Conservation (phyloP, 1,140 invertebrate species). For the Anthonomus grandis region DNA sequence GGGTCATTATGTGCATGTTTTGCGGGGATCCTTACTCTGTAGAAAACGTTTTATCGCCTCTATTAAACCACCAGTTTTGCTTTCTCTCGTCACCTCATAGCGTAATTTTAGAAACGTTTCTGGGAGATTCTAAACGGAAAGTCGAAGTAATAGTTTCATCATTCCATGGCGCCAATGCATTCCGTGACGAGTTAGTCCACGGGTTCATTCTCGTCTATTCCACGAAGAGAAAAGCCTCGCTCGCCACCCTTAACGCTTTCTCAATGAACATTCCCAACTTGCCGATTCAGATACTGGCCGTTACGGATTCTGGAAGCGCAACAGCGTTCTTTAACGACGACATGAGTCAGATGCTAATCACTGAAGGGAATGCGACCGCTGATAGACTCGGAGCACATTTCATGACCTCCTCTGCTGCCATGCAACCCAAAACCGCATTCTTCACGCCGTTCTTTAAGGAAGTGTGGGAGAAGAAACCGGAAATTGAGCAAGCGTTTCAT, state of each 20-base stretch:
- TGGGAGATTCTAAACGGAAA: conserved; percentile 83
- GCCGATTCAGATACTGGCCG: conserved; percentile 91
- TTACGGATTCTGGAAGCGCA: conserved; percentile 81
- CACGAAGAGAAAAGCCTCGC: conserved; percentile 89
- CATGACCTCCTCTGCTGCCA: conserved; percentile 79
- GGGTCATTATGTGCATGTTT: conserved; percentile 94
- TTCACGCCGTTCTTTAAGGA: conserved; percentile 95
- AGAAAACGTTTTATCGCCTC: conserved; percentile 83
- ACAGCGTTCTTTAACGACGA: conserved; percentile 89
- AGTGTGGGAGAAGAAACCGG: conserved; percentile 92
- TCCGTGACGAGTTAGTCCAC: conserved; percentile 89
- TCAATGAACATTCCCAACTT: conserved; percentile 91
- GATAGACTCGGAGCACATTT: conserved; percentile 89
- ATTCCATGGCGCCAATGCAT: conserved; percentile 91
- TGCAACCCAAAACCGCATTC: conserved; percentile 85
- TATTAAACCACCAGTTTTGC: conserved; percentile 84
- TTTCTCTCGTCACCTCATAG: conserved; percentile 83
- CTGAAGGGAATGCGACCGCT: conserved; percentile 89
- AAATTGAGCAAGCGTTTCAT: conserved; percentile 90
- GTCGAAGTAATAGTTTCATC: conserved; percentile 94
- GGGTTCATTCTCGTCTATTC: conserved; percentile 96
- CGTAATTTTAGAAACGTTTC: conserved; percentile 85
- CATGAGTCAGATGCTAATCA: conserved; percentile 84
- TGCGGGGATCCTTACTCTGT: conserved; percentile 93
- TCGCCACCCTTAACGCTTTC: conserved; percentile 90